Evolutionary conservation across 2,888 invertebrate species (phyloP), one percentile per base, ranked within the genome.

Genomic region (Caenorhabditis japonica): DNA sequence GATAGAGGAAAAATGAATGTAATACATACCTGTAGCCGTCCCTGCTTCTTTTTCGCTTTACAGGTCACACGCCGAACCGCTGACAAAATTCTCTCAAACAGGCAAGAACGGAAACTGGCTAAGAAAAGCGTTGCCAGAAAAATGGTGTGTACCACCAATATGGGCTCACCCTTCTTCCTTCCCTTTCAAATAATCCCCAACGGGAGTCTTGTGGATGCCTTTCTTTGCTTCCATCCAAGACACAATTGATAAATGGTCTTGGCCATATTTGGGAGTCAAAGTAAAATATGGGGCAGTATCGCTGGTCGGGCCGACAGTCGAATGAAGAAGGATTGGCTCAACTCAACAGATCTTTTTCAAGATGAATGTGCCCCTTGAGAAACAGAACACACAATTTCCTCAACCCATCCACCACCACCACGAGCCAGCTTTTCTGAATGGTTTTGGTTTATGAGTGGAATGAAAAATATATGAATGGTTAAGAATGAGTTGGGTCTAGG

Each of bases 211-310:
- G 56, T 27, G 53, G 53, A n/a, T n/a, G n/a, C n/a, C n/a, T n/a
- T n/a, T n/a, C n/a, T n/a, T 47, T 51, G 44, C 59, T 41, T 47
- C 59, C 55, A 41, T 47, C 66, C 64, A 38, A 51, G 43, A 41
- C 60, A 46, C 60, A 71, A 73, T 66, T 73, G 73, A 73, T 73
- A 73, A 73, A 73, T 73, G 66, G 73, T 73, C 62, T 62, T 56
- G 49, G 43, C 49, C 55, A 23, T 64, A 59, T 72, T 72, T 72
- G 44, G 64, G 52, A 34, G 41, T 46, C 47, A 47, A 52, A 56
- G 51, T 51, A 72, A 72, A 72, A 72, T 72, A 72, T 72, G 60
- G 59, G 53, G 25, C 53, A 53, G 47, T 52, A 41, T 41, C 68
- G 25, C 30, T 19, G 34, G 34, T 39, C 34, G 51, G 51, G 51